Evolutionary conservation across 1,140 invertebrate species (phyloP).

Genomic region (Calephelis nemesis): DNA sequence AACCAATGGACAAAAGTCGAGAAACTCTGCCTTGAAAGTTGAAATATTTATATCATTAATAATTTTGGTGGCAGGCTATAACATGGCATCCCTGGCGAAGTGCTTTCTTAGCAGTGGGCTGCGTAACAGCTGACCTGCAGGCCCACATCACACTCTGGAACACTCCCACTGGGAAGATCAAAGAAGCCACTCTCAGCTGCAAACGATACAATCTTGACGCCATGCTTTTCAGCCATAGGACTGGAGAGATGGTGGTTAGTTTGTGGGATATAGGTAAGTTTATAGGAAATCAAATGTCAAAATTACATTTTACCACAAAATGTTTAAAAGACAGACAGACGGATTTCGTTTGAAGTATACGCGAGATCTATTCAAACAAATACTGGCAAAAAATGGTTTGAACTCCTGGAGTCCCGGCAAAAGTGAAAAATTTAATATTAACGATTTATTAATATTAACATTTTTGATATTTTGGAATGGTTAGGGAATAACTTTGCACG

Average conservation of each 20-base stretch:
- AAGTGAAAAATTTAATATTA: too few species aligned
- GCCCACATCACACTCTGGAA: conserved; percentile 48
- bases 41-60: not conserved
- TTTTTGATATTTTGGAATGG: too few species aligned
- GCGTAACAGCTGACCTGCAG: conserved; percentile 30
- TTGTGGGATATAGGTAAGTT: conserved; percentile 53
- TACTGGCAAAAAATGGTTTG: not conserved
- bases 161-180: conserved; percentile 36
- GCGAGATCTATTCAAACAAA: not conserved
- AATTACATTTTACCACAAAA: too few species aligned
- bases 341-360: too few species aligned
- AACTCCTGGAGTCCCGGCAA: too few species aligned
- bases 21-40: too few species aligned
- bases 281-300: not conserved
- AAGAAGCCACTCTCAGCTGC: conserved; percentile 31
- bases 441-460: too few species aligned
- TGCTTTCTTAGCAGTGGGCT: conserved; percentile 54
- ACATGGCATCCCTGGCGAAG: conserved; percentile 66
- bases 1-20: too few species aligned
- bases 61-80: conserved; percentile 40
- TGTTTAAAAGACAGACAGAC: too few species aligned
- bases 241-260: conserved; percentile 63
- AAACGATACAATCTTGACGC: conserved; percentile 46
- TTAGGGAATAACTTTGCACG: too few species aligned
- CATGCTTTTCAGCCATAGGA: conserved; percentile 59